phyloP scores from a whole-genome alignment of 2,113 vertebrate species.

The Anser cygnoides region DNA sequence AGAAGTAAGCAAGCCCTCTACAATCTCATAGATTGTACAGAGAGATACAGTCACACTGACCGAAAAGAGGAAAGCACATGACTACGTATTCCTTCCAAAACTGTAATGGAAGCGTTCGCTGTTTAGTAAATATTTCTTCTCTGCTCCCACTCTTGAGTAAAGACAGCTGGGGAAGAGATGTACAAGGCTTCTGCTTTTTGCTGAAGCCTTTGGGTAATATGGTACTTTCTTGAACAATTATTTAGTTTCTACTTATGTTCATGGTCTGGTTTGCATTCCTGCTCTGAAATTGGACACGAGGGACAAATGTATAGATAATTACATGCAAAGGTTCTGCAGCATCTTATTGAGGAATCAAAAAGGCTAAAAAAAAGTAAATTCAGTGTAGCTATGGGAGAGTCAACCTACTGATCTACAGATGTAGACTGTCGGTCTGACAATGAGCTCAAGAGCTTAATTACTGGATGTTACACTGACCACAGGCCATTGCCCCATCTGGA shows the following conservation, averaged over 20 bases:
- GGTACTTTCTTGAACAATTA: not conserved
- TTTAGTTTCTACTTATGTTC: not conserved
- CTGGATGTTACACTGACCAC: not conserved
- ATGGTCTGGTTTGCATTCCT: not conserved
- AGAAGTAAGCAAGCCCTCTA: not conserved
- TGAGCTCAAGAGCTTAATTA: not conserved
- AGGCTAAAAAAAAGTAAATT: not conserved
- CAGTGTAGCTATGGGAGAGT: not conserved
- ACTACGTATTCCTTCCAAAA: not conserved
- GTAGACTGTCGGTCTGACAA: not conserved
- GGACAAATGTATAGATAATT: not conserved
- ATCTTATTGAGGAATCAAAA: not conserved
- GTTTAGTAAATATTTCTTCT: not conserved
- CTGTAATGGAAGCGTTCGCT: not conserved
- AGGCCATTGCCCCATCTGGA: not conserved
- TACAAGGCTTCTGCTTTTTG: not conserved
- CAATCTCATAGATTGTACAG: not conserved
- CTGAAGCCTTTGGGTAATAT: not conserved
- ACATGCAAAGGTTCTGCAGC: not conserved
- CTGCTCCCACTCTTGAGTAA: not conserved
- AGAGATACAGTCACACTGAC: not conserved
- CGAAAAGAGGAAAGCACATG: not conserved
- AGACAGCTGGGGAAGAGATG: not conserved
- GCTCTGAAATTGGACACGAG: not conserved
- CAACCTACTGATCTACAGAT: not conserved